These are phyloP conservation scores for Tupaia tana DNA, from an alignment of 2,113 vertebrate genomes.

Conservation along the genomic window DNA sequence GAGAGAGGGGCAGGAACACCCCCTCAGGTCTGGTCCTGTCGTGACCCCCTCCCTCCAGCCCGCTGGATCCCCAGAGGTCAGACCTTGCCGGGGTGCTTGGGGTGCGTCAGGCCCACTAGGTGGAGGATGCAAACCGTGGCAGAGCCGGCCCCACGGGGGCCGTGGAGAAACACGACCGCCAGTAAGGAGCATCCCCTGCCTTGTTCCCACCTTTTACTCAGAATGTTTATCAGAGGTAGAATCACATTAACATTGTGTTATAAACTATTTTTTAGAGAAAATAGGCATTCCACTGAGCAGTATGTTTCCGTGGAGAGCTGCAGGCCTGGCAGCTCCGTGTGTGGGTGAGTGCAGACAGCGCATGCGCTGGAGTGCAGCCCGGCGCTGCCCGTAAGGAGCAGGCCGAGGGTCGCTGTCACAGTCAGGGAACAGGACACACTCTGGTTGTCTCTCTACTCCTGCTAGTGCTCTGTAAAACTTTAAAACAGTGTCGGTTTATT, in stretches of 20 bases:
- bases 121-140: too few relatives aligned
- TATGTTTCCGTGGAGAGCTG: neutral
- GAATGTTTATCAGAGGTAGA: neutral
- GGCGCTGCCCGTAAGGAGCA: too few relatives aligned
- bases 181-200: neutral
- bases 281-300: neutral
- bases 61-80: too few relatives aligned
- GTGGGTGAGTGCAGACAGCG: too few relatives aligned
- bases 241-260: neutral
- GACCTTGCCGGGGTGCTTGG: too few relatives aligned
- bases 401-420: neutral
- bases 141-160: too few relatives aligned
- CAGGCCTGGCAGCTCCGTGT: neutral
- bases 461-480: slow-evolving; percentile 29
- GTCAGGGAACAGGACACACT: slow-evolving; percentile 15
- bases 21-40: too few relatives aligned
- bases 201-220: neutral
- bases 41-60: too few relatives aligned
- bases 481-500: slow-evolving; percentile 39
- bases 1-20: too few relatives aligned
- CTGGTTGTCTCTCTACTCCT: neutral
- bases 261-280: neutral
- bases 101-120: too few relatives aligned
- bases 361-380: too few relatives aligned
- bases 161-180: too few relatives aligned